Percentiles rank a stretch among this genome's conserved stretches.
These are phyloP conservation scores for Thumatha senex DNA, from an alignment of 2,888 invertebrate genomes.

Conservation along the genomic window DNA sequence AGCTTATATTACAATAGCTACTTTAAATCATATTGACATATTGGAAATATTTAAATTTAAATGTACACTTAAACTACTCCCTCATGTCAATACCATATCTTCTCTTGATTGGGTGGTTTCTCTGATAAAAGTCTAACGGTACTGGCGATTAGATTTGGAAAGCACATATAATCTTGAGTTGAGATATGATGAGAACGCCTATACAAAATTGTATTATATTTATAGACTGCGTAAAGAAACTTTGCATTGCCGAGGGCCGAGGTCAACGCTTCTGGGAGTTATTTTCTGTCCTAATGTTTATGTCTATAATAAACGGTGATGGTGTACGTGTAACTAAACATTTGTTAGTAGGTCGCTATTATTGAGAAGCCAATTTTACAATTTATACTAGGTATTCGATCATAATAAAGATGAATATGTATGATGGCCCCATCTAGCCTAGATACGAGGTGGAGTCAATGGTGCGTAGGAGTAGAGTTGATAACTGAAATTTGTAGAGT, in stretches of 20 bases:
- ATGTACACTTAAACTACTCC: too few species aligned
- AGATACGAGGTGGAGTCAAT: constrained; percentile 52
- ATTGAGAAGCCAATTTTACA: constrained; percentile 35
- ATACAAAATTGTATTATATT: too few species aligned
- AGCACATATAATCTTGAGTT: too few species aligned
- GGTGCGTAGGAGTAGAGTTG: constrained; percentile 59
- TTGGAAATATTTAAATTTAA: too few species aligned
- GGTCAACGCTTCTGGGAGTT: constrained; percentile 54
- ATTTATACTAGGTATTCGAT: constrained; percentile 44
- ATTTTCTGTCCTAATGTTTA: constrained; percentile 49
- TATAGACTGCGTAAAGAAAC: constrained; percentile 35
- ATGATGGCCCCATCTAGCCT: constrained; percentile 59
- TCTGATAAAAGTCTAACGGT: too few species aligned
- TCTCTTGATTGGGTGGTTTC: too few species aligned
- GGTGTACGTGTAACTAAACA: constrained; percentile 5
- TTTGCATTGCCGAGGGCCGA: constrained; percentile 52
- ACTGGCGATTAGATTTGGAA: too few species aligned
- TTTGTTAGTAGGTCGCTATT: constrained; percentile 14
- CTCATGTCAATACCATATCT: too few species aligned
- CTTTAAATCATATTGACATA: too few species aligned
- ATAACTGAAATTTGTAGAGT: constrained; percentile 65
- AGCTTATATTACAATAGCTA: too few species aligned
- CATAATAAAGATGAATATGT: constrained; percentile 44
- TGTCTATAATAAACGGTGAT: constrained; percentile 32
- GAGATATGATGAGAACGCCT: too few species aligned